Percentiles rank a stretch among this genome's conserved stretches.
Conservation (phyloP, 2,888 invertebrate species). For the Metopia argyrocephala region DNA sequence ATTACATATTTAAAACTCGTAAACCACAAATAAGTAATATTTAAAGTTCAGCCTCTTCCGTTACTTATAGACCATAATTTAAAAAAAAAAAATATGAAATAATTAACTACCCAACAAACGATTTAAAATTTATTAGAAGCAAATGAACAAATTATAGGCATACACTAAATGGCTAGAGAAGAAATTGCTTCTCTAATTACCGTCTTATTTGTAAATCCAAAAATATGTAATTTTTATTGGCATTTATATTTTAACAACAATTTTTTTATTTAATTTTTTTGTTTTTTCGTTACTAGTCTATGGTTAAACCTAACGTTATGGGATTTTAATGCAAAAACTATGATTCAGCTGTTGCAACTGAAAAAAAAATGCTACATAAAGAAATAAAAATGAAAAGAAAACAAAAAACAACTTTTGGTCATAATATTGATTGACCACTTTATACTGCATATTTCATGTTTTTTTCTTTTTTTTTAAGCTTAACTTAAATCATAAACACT, state of each 20-base stretch:
- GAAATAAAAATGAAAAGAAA: too few relatives aligned
- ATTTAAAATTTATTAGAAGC: too few relatives aligned
- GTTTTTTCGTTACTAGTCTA: not conserved
- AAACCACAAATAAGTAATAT: not conserved
- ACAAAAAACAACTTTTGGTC: conserved; percentile 40
- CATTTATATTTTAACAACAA: too few relatives aligned
- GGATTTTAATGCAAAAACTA: conserved; percentile 32
- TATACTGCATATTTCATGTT: conserved; percentile 28
- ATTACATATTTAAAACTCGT: not conserved
- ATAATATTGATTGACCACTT: conserved; percentile 62
- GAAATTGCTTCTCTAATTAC: conserved; percentile 50
- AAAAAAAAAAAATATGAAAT: not conserved
- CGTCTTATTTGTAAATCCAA: conserved; percentile 39
- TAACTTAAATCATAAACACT: conserved; percentile 39
- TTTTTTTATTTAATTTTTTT: too few relatives aligned
- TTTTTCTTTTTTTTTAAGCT: conserved; percentile 10
- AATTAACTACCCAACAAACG: conserved; percentile 40
- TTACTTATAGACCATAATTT: not conserved
- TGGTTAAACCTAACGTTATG: conserved; percentile 29
- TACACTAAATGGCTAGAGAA: conserved; percentile 19
- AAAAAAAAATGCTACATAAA: not conserved
- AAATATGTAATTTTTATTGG: conserved; percentile 55
- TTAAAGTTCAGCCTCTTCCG: not conserved
- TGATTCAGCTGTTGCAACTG: not conserved
- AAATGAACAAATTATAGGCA: too few relatives aligned